A percentile compares a stretch with the other conserved stretches of the same genome.
Evolutionary conservation across 2,113 vertebrate species (phyloP).

Genomic region (Elachura formosa): DNA sequence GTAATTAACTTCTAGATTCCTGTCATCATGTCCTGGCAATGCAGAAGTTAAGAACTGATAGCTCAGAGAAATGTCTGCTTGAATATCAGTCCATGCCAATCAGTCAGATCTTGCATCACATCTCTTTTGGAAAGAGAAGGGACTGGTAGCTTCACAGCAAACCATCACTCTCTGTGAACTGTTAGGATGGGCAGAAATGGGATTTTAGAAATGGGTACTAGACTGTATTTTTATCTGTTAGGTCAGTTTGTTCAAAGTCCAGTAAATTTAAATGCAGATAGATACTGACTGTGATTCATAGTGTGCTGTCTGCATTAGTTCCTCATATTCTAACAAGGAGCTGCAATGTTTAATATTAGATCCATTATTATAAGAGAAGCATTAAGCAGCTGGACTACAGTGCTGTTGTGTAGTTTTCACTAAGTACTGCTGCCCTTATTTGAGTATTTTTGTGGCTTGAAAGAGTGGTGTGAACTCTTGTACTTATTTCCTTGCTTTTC

Average conservation of each 20-base stretch:
- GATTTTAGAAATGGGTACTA: neutral
- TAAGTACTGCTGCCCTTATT: neutral
- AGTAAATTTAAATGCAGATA: neutral
- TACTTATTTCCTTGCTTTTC: neutral
- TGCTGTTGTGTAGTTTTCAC: neutral
- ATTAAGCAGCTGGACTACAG: neutral
- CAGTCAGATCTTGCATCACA: neutral
- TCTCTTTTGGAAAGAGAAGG: neutral
- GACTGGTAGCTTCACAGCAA: neutral
- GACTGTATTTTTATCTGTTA: constrained; percentile 20
- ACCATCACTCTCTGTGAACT: neutral
- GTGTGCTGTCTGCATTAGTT: neutral
- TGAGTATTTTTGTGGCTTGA: neutral
- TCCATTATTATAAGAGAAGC: neutral
- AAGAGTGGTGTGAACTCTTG: neutral
- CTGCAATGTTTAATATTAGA: neutral
- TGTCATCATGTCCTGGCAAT: neutral
- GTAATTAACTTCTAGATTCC: neutral
- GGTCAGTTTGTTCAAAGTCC: constrained; percentile 11
- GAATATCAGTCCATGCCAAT: neutral
- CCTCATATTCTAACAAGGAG: neutral
- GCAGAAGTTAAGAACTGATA: neutral
- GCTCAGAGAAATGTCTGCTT: neutral
- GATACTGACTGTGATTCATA: neutral
- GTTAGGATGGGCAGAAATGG: neutral